Conservation (phyloP, 2,888 invertebrate species). For the Pegoplata infirma region DNA sequence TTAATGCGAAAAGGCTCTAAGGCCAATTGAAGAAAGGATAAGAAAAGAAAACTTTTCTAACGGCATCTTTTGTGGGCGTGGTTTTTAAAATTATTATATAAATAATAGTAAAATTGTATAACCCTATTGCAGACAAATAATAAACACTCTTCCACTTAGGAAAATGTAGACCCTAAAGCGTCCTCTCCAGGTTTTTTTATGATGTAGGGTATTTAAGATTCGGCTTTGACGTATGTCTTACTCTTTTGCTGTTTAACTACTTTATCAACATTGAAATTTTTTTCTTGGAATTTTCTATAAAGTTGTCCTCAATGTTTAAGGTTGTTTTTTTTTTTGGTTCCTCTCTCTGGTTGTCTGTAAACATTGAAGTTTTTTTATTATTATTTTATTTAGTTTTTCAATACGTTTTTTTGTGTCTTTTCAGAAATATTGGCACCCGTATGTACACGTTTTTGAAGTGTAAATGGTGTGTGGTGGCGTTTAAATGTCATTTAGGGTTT, state of each 20-base stretch:
- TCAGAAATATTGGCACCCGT: slow-evolving; percentile 53
- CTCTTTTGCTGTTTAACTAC: background rate
- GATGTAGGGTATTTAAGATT: too few relatives aligned
- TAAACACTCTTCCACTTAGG: too few relatives aligned
- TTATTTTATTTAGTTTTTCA: background rate
- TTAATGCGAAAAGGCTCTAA: too few relatives aligned
- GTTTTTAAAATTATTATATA: too few relatives aligned
- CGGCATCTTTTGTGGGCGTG: too few relatives aligned
- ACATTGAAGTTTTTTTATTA: slow-evolving; percentile 11
- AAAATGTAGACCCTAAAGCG: too few relatives aligned
- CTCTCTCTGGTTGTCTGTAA: background rate
- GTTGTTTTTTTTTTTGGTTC: slow-evolving; percentile 7
- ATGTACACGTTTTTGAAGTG: slow-evolving; percentile 37
- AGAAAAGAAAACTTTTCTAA: too few relatives aligned
- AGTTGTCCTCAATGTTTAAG: slow-evolving; percentile 38
- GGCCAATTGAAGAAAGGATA: too few relatives aligned
- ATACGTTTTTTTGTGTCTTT: slow-evolving; percentile 12
- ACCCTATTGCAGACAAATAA: too few relatives aligned
- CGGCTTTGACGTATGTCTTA: too few relatives aligned
- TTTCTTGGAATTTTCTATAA: slow-evolving; percentile 40
- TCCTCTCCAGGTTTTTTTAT: too few relatives aligned
- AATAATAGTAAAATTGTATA: too few relatives aligned
- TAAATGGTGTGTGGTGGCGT: slow-evolving; percentile 48
- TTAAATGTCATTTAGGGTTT: slow-evolving; percentile 49
- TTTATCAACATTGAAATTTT: slow-evolving; percentile 35